These are phyloP conservation scores for Lithobates pipiens DNA, from an alignment of 2,797 vertebrate species.

Conservation along the genomic window DNA sequence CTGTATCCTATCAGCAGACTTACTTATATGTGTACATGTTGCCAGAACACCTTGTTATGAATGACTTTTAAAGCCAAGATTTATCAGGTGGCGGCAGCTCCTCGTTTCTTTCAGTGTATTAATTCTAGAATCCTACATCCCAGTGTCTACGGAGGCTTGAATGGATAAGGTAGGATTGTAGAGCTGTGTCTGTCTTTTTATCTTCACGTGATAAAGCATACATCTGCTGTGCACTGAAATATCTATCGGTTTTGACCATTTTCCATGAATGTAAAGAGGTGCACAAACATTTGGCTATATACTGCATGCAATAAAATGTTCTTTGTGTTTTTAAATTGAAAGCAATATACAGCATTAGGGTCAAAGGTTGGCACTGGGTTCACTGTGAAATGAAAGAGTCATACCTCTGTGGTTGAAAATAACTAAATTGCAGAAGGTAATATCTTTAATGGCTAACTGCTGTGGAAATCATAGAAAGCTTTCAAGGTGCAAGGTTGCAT, in stretches of 20 bases:
- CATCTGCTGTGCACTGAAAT: slow-evolving; percentile 10
- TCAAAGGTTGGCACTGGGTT: background rate
- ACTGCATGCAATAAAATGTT: background rate
- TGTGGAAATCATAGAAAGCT: too few species aligned
- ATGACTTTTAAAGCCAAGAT: slow-evolving; percentile 36
- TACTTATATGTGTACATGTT: slow-evolving; percentile 8
- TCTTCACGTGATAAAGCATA: slow-evolving; percentile 12
- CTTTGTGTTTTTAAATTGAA: background rate
- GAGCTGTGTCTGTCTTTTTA: slow-evolving; percentile 18
- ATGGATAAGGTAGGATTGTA: slow-evolving; percentile 35
- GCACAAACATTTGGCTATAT: background rate
- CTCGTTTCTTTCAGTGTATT: slow-evolving; percentile 19
- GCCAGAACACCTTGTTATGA: slow-evolving; percentile 34
- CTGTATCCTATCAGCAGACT: background rate
- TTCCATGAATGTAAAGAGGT: background rate
- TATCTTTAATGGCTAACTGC: background rate
- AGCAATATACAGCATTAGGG: background rate
- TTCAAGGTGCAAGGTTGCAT: background rate
- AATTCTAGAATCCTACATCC: slow-evolving; percentile 19
- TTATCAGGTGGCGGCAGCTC: slow-evolving; percentile 29
- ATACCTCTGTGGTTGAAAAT: background rate
- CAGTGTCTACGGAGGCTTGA: slow-evolving; percentile 15
- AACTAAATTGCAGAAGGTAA: background rate
- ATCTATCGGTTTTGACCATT: background rate
- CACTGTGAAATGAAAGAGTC: background rate